These are phyloP conservation scores for Cyprinodon variegatus DNA, from an alignment of 2,113 vertebrate genomes.

Conservation along the genomic window DNA sequence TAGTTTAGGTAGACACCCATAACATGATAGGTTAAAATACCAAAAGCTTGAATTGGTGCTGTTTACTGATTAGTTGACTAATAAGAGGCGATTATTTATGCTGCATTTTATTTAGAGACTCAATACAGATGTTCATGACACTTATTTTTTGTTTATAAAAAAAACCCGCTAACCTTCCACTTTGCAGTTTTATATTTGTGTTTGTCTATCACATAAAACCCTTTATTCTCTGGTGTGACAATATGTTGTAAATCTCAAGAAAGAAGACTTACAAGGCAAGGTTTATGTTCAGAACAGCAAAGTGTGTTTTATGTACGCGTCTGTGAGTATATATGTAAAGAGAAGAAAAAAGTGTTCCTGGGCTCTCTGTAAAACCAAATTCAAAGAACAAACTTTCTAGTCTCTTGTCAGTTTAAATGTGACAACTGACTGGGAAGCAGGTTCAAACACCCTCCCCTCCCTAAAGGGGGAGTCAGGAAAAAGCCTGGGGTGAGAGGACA, in stretches of 20 bases:
- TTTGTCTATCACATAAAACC: background rate
- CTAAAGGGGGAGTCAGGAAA: slow-evolving; percentile 36
- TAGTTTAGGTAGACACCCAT: too few species aligned
- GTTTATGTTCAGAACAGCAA: background rate
- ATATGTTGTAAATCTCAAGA: background rate
- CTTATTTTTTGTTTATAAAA: background rate
- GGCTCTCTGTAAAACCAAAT: slow-evolving; percentile 6
- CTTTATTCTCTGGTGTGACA: background rate
- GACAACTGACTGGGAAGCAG: slow-evolving; percentile 34
- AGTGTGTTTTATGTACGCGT: background rate
- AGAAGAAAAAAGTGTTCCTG: slow-evolving; percentile 5
- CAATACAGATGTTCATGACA: too few species aligned
- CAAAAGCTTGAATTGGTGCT: too few species aligned
- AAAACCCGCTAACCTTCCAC: background rate
- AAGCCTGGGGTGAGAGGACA: slow-evolving; percentile 58
- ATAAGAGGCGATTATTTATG: too few species aligned
- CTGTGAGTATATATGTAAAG: background rate
- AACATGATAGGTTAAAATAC: too few species aligned
- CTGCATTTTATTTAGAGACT: too few species aligned
- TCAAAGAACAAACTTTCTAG: slow-evolving; percentile 53
- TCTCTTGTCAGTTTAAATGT: slow-evolving; percentile 49
- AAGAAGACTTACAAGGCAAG: background rate
- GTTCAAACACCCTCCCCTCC: slow-evolving; percentile 56
- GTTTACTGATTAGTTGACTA: too few species aligned
- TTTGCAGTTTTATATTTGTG: background rate